Percentiles rank a stretch among this genome's conserved stretches.
These are phyloP conservation scores for Chelonus formosanus DNA, from an alignment of 2,888 invertebrate genomes.

Conservation along the genomic window DNA sequence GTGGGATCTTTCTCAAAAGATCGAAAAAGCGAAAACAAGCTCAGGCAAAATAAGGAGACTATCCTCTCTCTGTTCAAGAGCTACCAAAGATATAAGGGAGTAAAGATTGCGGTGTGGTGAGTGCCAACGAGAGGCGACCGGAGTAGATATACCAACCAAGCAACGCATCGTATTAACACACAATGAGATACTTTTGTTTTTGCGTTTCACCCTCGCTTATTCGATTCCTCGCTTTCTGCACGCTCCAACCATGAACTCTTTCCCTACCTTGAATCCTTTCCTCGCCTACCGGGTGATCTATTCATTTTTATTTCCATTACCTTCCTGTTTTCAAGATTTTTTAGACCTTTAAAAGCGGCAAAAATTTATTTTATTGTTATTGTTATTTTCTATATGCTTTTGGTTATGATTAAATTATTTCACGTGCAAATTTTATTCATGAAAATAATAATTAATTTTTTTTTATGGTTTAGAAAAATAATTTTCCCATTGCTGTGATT, in stretches of 20 bases:
- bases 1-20: background rate
- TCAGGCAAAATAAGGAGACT: background rate
- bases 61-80: background rate
- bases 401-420: no score
- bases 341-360: background rate
- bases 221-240: conserved; percentile 36
- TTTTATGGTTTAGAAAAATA: no score
- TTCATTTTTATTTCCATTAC: conserved; percentile 29
- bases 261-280: conserved; percentile 29
- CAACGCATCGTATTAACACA: conserved; percentile 63
- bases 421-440: no score
- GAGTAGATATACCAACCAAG: conserved; percentile 30
- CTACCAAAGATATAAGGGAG: conserved; percentile 9
- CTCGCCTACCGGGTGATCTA: conserved; percentile 39
- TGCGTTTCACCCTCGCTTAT: conserved; percentile 49
- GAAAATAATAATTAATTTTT: no score
- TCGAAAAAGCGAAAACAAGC: background rate
- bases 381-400: background rate
- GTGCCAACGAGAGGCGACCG: conserved; percentile 32
- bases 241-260: conserved; percentile 16
- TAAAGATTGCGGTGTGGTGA: conserved; percentile 15
- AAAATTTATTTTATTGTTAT: background rate
- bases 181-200: conserved; percentile 66
- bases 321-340: conserved; percentile 31
- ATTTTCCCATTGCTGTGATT: no score